phyloP scores from a whole-genome alignment of 2,113 vertebrate species.

The Neodon shergylaensis region DNA sequence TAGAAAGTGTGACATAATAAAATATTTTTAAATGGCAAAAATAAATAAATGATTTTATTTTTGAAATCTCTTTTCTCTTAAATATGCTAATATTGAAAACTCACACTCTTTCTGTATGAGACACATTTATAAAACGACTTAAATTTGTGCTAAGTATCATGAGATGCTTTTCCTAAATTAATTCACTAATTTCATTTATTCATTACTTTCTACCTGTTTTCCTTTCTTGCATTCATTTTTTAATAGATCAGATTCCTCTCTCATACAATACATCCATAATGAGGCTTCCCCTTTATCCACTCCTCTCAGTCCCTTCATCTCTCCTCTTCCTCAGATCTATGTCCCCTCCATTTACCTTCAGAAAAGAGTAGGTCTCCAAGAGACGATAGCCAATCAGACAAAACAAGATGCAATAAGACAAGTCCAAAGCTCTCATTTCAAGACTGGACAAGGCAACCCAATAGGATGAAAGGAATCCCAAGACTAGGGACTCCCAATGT shows the following conservation, averaged over 20 bases:
- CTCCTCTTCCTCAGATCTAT: accelerated
- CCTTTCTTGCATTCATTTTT: neutral
- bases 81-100: neutral
- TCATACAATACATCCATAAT: neutral
- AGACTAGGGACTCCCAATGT: neutral
- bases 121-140: neutral
- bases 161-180: neutral
- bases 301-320: accelerated
- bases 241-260: neutral
- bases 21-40: neutral
- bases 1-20: neutral
- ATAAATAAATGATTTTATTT: neutral
- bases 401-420: neutral
- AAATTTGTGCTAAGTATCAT: neutral
- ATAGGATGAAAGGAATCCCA: neutral
- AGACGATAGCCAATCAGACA: neutral
- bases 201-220: neutral
- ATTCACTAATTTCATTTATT: neutral
- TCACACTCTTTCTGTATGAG: neutral
- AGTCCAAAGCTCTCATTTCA: neutral
- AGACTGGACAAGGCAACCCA: neutral
- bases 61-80: neutral
- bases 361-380: neutral
- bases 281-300: neutral
- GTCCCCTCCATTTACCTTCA: neutral